These are phyloP conservation scores for Brevimyrus niger DNA, from an alignment of 2,113 vertebrate species.

Conservation along the genomic window DNA sequence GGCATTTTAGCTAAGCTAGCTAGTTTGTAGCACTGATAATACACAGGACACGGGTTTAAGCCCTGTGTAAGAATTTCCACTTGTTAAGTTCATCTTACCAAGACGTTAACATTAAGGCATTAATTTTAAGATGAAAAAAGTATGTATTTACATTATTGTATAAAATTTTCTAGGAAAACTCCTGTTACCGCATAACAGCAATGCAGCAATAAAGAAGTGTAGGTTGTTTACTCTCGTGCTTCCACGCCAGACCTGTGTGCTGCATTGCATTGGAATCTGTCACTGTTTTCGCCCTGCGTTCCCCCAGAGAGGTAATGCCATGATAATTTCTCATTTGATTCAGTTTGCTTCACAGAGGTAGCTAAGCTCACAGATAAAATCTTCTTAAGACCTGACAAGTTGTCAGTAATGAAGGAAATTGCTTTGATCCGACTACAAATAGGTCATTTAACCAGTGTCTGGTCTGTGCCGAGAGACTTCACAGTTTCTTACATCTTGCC, in stretches of 20 bases:
- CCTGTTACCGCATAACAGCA: neutral
- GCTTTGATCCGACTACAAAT: conserved; percentile 65
- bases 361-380: conserved; percentile 58
- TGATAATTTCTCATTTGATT: conserved; percentile 57
- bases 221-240: neutral
- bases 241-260: neutral
- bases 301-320: conserved; percentile 45
- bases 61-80: neutral
- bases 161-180: neutral
- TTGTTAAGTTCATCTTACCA: neutral
- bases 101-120: neutral
- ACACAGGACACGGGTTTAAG: neutral
- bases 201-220: neutral
- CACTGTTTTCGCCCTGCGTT: conserved; percentile 35
- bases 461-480: conserved; percentile 47
- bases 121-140: neutral
- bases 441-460: conserved; percentile 61
- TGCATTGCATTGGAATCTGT: neutral
- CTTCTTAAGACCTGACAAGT: conserved; percentile 59
- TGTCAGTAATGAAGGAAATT: conserved; percentile 64
- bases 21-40: neutral
- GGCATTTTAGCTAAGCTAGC: neutral
- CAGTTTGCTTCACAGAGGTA: conserved; percentile 51
- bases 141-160: neutral
- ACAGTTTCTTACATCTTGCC: conserved; percentile 29